phyloP scores from a whole-genome alignment of 2,888 invertebrate genomes.

The Clistopyga incitator region DNA sequence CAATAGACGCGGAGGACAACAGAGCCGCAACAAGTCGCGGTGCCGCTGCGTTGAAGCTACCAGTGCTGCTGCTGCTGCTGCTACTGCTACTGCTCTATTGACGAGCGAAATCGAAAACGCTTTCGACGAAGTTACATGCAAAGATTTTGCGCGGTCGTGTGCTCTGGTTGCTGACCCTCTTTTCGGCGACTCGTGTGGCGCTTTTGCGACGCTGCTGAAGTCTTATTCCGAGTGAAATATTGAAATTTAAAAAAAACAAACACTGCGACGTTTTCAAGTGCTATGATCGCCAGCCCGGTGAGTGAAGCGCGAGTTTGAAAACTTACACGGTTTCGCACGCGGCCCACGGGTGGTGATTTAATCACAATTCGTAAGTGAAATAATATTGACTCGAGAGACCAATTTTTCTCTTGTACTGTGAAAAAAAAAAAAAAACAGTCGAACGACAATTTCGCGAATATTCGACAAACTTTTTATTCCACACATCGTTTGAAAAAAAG shows the following conservation, averaged over 20 bases:
- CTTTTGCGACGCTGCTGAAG: background rate
- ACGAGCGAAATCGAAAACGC: background rate
- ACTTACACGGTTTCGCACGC: constrained; percentile 35
- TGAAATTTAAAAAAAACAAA: background rate
- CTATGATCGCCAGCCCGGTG: background rate
- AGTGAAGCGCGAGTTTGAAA: constrained; percentile 32
- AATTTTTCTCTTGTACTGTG: background rate
- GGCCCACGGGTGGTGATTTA: constrained; percentile 10
- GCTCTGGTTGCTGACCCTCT: background rate
- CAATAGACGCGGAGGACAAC: constrained; percentile 1
- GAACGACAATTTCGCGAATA: background rate
- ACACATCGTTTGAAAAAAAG: background rate
- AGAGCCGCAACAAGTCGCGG: constrained; percentile 24
- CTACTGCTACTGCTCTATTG: background rate
- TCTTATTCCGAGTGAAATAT: background rate
- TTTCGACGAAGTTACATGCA: background rate
- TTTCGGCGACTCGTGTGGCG: constrained; percentile 3
- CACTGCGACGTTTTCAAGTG: background rate
- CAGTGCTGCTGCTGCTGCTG: background rate
- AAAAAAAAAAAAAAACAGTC: background rate
- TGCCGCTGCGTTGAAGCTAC: constrained; percentile 7
- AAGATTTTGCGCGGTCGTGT: constrained; percentile 42
- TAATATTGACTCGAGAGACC: background rate
- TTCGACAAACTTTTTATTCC: constrained; percentile 2
- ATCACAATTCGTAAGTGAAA: background rate